Evolutionary conservation across 2,888 invertebrate genomes (phyloP).

Genomic region (Mactromeris polynyma): DNA sequence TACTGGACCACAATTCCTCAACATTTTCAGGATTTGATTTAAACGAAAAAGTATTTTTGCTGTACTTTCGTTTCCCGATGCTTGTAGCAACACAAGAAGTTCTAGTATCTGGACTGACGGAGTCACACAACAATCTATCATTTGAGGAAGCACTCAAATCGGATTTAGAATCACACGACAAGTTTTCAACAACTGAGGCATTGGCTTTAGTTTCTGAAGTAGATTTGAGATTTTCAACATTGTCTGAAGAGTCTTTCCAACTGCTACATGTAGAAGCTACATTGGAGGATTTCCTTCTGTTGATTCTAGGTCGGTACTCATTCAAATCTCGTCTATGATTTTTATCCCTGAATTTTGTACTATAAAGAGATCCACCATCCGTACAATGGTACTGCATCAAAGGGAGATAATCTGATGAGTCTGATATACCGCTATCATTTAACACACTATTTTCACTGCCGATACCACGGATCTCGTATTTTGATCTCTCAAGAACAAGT

Average conservation of each 20-base stretch:
- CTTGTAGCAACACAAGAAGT: background rate
- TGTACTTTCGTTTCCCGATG: slow-evolving; percentile 9
- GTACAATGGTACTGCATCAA: slow-evolving; percentile 60
- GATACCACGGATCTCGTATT: background rate
- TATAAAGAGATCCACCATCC: slow-evolving; percentile 42
- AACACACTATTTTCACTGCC: background rate
- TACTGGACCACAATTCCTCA: background rate
- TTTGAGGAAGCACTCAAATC: background rate
- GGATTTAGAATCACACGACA: background rate
- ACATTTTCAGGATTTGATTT: background rate
- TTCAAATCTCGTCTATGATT: background rate
- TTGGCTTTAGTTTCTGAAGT: background rate
- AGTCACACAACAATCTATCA: background rate
- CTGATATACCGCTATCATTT: background rate
- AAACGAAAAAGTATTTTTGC: slow-evolving; percentile 7
- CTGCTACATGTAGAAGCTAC: background rate
- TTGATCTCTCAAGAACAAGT: slow-evolving; percentile 25
- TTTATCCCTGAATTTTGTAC: slow-evolving; percentile 17
- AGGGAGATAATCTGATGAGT: background rate
- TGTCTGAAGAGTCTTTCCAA: background rate
- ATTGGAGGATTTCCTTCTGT: slow-evolving; percentile 20
- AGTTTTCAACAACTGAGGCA: background rate
- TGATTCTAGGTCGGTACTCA: slow-evolving; percentile 50
- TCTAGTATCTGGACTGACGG: background rate
- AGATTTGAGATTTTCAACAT: background rate